Conservation (phyloP, 2,797 vertebrate species). For the Thalassophryne amazonica region DNA sequence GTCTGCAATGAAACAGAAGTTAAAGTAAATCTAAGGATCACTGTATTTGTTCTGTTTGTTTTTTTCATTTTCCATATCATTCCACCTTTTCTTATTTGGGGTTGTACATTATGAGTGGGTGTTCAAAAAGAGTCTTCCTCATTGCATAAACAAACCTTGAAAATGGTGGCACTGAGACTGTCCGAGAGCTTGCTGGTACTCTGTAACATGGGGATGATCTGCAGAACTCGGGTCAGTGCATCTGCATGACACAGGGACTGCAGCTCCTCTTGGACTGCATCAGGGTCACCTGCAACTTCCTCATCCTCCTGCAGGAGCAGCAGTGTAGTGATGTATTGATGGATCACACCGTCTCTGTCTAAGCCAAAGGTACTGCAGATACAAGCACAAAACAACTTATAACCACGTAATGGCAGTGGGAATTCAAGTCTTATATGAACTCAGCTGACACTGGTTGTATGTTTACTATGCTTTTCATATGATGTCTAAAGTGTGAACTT, state of each 20-base stretch:
- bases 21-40: no score
- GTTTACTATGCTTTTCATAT: no score
- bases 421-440: no score
- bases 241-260: constrained; percentile 59
- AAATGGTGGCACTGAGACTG: constrained; percentile 82
- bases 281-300: constrained; percentile 2
- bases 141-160: constrained; percentile 78
- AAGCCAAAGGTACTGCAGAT: constrained; percentile 83
- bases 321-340: constrained; percentile 90
- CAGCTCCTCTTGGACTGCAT: constrained; percentile 4
- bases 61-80: no score
- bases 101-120: no score
- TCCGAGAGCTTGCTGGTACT: constrained; percentile 81
- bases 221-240: constrained; percentile 77
- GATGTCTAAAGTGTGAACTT: no score
- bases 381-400: not conserved
- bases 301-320: constrained; percentile 79
- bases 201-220: constrained; percentile 84
- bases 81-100: no score
- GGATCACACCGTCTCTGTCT: constrained; percentile 85
- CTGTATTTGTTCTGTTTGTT: no score
- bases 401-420: no score
- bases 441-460: no score
- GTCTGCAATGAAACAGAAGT: no score
- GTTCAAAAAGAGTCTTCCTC: no score